Evolutionary conservation across 2,797 vertebrate genomes (phyloP).

Genomic region (Australoheros facetus): DNA sequence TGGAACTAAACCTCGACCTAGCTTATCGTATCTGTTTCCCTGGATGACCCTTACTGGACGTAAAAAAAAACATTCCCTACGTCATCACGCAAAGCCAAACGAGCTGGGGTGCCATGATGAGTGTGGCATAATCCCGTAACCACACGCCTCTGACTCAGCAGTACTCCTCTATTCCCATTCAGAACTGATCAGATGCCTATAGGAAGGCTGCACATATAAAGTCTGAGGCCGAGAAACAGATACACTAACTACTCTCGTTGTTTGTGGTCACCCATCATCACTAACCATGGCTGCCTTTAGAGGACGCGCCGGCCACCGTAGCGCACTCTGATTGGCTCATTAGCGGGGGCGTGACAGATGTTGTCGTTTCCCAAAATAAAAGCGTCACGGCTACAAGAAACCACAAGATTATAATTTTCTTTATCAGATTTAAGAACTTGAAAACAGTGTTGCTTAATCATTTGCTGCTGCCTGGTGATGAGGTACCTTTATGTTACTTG

Average conservation of each 20-base stretch:
- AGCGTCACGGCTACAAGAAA: not conserved
- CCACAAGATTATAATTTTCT: not conserved
- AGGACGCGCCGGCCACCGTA: not conserved
- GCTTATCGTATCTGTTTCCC: constrained; percentile 2
- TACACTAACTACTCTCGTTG: not conserved
- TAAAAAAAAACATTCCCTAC: constrained; percentile 17
- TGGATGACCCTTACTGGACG: constrained; percentile 7
- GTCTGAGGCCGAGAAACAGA: not conserved
- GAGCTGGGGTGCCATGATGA: constrained; percentile 25
- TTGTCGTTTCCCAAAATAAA: constrained; percentile 24
- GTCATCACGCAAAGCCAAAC: constrained; percentile 26
- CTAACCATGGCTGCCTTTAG: constrained; percentile 10
- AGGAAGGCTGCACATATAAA: rapidly evolving
- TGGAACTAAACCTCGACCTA: not conserved
- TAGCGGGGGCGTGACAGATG: constrained; percentile 40
- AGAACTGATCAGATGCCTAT: rapidly evolving
- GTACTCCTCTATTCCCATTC: rapidly evolving
- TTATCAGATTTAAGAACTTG: not conserved
- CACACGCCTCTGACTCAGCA: not conserved
- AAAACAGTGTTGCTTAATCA: not conserved
- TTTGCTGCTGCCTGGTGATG: not conserved
- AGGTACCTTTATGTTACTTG: no score
- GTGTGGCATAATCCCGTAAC: not conserved
- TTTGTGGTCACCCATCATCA: not conserved
- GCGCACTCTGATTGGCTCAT: constrained; percentile 56